A percentile compares a stretch with the other conserved stretches of the same genome.
phyloP scores from a whole-genome alignment of 2,113 vertebrate genomes.

The Galbula dea region DNA sequence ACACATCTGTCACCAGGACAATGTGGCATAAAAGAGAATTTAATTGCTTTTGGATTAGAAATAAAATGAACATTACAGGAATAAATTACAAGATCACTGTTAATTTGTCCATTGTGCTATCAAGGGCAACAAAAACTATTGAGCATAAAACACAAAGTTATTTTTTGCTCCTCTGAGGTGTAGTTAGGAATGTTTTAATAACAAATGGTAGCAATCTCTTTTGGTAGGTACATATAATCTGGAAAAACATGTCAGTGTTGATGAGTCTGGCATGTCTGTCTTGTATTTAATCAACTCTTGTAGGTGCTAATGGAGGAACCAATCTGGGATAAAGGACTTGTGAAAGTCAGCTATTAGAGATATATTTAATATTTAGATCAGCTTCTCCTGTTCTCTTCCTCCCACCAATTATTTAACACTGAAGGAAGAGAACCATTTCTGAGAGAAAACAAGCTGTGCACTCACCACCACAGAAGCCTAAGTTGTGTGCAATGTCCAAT shows the following conservation, averaged over 20 bases:
- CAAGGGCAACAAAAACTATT: constrained; percentile 71
- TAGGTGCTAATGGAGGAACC: constrained; percentile 62
- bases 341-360: constrained; percentile 72
- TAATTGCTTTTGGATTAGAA: constrained; percentile 79
- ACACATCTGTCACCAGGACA: constrained; percentile 76
- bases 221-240: constrained; percentile 38
- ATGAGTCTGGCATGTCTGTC: constrained; percentile 59
- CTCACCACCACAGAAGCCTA: background rate
- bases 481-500: background rate
- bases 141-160: constrained; percentile 32
- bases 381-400: constrained; percentile 1
- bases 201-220: constrained; percentile 65
- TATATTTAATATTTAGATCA: constrained; percentile 25
- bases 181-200: constrained; percentile 51
- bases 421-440: background rate
- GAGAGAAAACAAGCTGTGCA: background rate
- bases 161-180: constrained; percentile 47
- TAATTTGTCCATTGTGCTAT: constrained; percentile 65
- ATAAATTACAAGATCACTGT: constrained; percentile 70
- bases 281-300: constrained; percentile 67
- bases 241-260: constrained; percentile 52
- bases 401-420: background rate
- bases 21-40: constrained; percentile 73
- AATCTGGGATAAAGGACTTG: constrained; percentile 62
- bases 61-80: constrained; percentile 69